Evolutionary conservation across 1,140 invertebrate species (phyloP), one percentile per base, ranked within the genome.

Genomic region (Drepana arcuata): DNA sequence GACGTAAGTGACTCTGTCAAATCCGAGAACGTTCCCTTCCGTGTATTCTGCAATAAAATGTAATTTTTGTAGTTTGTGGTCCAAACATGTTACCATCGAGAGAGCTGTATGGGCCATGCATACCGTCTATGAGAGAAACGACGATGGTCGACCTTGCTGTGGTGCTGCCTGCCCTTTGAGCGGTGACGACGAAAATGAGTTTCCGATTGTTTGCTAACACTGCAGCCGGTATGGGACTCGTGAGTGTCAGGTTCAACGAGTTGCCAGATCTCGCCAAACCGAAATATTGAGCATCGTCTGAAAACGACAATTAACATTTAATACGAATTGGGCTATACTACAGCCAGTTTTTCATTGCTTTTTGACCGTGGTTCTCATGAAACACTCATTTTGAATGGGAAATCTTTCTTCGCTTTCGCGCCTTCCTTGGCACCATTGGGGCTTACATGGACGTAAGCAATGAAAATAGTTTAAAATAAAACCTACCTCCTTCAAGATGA

Each of bases 241-340:
- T 27, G 12, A 50, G 7, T 28, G 10, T 37, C 9, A 60, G 23
- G 1, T 13, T 44, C 3, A 43, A 15, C 5, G 40, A 37, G 24
- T 60, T 48, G 0, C 26, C 35, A 1, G 24, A n/a, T 16, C 7
- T 6, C 4, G 7, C 11, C 9, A 56, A 16, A 10, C 33, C 23
- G 26, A 65, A 65, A 45, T 49, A 61, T 28, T 39, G 26, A 2
- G 57, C 16, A 28, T 47, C 26, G 16, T 57, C 63, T 55, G 45
- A 34, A 62, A 57, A n/a, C n/a, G n/a, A n/a, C n/a, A n/a, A n/a
- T n/a, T n/a, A n/a, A n/a, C n/a, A n/a, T n/a, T n/a, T n/a, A n/a
- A n/a, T n/a, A n/a, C n/a, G n/a, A n/a, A n/a, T n/a, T n/a, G n/a
- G n/a, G n/a, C n/a, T n/a, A n/a, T n/a, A n/a, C n/a, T n/a, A n/a